Evolutionary conservation across 2,888 invertebrate species (phyloP), one percentile per base, ranked within the genome.

Genomic region (Nymphalis c-album): DNA sequence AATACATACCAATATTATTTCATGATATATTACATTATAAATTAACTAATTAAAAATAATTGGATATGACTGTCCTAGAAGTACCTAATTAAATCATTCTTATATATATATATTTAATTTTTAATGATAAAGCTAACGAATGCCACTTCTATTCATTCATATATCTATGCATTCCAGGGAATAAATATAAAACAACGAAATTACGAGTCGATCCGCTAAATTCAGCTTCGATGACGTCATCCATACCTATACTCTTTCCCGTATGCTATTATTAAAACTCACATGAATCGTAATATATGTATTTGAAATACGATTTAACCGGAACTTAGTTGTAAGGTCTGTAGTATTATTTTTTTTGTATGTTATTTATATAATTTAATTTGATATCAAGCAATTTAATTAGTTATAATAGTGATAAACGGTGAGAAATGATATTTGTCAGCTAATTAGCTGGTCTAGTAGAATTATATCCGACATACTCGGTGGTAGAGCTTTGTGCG

Each of bases 171-270:
- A 55, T 51, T 64, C 66, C 57, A 62, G 69, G 65, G 75, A 73
- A 76, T 71, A 74, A 70, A 74, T 74, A 74, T 70, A 73, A 70
- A 82, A 78, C 76, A 77, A 78, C 79, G 77, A 76, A 74, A 75
- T 78, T 78, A 83, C 78, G 78, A 76, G 79, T 82, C 80, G 75
- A 79, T 78, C 74, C 72, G 77, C 74, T 76, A 80, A 75, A 84
- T 78, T 79, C 76, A 76, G 78, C 73, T 71, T 47, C 64, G 73
- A 73, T 85, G 85, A 85, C 83, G 86, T 85, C 82, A 87, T 73
- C 68, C 68, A 66, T 58, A 68, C 69, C 68, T 73, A 73, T 57
- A 62, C 35, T 58, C 48, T 73, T 68, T 64, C 72, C 72, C 68
- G 66, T 70, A 71, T 71, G 70, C 69, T 74, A 75, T 78, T 80